Percentiles rank a stretch among this genome's conserved stretches.
These are phyloP conservation scores for Atrina japonica DNA, from an alignment of 2,888 invertebrate species.

Conservation along the genomic window DNA sequence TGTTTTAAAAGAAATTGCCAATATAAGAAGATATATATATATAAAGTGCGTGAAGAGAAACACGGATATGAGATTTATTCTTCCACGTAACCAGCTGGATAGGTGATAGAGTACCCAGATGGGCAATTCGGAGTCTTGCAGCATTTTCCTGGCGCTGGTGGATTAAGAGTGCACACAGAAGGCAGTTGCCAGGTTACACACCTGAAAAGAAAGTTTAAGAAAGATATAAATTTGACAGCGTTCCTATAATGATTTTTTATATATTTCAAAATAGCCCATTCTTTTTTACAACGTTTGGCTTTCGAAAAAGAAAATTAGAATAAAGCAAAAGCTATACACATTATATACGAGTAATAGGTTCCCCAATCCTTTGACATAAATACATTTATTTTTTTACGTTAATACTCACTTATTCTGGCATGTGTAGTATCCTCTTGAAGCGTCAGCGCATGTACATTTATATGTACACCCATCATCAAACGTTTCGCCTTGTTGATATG, in stretches of 20 bases:
- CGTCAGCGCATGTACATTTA: conserved; percentile 50
- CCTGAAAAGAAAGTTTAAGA: conserved; percentile 46
- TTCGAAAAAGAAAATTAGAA: too few relatives aligned
- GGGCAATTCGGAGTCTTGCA: conserved; percentile 64
- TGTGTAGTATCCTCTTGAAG: conserved; percentile 34
- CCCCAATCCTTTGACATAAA: too few relatives aligned
- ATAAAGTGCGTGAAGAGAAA: too few relatives aligned
- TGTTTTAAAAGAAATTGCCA: too few relatives aligned
- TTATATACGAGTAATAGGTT: too few relatives aligned
- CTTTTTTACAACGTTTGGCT: too few relatives aligned
- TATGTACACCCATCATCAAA: conserved; percentile 55
- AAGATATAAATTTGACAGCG: neutral
- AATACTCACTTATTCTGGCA: conserved; percentile 31
- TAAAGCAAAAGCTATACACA: too few relatives aligned
- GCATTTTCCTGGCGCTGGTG: conserved; percentile 63
- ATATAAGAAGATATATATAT: too few relatives aligned
- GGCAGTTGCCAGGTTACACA: conserved; percentile 64
- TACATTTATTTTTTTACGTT: neutral
- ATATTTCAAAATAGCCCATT: too few relatives aligned
- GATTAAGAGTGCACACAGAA: conserved; percentile 56
- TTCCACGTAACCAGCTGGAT: conserved; percentile 58
- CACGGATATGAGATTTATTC: too few relatives aligned
- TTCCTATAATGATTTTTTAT: neutral
- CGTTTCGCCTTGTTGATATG: conserved; percentile 56
- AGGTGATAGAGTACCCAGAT: conserved; percentile 55